phyloP scores from a whole-genome alignment of 2,113 vertebrate species.

The Stictonetta naevosa region DNA sequence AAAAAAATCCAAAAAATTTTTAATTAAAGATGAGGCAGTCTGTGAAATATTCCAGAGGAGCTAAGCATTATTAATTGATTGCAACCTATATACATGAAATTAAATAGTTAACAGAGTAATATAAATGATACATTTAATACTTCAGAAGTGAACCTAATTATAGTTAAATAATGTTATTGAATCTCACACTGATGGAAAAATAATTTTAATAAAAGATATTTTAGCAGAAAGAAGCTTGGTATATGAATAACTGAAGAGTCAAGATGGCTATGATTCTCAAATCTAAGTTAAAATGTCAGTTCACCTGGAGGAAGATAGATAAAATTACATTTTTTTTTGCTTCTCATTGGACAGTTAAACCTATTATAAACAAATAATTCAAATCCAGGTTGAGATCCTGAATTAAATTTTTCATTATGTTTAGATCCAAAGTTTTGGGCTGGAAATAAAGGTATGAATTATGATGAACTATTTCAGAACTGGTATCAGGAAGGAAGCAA shows the following conservation, averaged over 20 bases:
- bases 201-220: background rate
- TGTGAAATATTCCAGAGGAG: background rate
- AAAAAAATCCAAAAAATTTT: background rate
- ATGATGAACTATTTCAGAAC: background rate
- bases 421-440: background rate
- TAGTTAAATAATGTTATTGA: background rate
- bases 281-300: background rate
- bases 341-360: background rate
- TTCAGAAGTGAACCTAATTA: background rate
- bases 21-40: background rate
- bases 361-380: background rate
- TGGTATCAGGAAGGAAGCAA: background rate
- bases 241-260: background rate
- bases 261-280: background rate
- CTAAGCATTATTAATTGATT: background rate
- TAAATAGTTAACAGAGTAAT: background rate
- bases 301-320: rapidly evolving
- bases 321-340: background rate
- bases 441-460: background rate
- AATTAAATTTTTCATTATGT: background rate
- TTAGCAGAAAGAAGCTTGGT: background rate
- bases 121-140: background rate
- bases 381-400: background rate
- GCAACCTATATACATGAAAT: background rate
- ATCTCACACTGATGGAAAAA: background rate